Conservation (phyloP, 2,888 invertebrate species). For the Hydroisotoma schaefferi region DNA sequence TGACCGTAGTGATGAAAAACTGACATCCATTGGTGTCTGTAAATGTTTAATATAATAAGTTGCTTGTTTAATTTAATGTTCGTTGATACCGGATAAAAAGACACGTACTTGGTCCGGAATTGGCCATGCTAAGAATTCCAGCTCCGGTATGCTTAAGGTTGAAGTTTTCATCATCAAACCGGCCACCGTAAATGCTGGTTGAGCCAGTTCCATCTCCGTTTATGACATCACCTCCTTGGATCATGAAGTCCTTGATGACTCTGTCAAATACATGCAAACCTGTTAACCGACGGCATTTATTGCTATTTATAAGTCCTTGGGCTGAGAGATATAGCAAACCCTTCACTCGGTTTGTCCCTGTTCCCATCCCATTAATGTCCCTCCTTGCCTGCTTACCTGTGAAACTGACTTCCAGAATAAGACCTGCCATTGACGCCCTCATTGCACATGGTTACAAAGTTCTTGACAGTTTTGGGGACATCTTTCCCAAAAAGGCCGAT, state of each 20-base stretch:
- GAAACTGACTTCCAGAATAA: slow-evolving; percentile 84
- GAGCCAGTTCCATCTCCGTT: slow-evolving; percentile 78
- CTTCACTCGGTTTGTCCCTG: too few relatives aligned
- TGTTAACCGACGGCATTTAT: neutral
- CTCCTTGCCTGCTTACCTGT: slow-evolving; percentile 53
- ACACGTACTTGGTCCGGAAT: slow-evolving; percentile 25
- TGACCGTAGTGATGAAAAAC: slow-evolving; percentile 86
- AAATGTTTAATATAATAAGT: neutral
- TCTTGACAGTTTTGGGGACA: slow-evolving; percentile 82
- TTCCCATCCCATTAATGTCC: too few relatives aligned
- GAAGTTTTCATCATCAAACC: slow-evolving; percentile 83
- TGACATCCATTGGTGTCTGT: slow-evolving; percentile 61
- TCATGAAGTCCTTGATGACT: slow-evolving; percentile 89
- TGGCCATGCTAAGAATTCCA: slow-evolving; percentile 63
- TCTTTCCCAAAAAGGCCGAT: slow-evolving; percentile 92
- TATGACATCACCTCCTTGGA: slow-evolving; percentile 85
- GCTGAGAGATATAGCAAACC: too few relatives aligned
- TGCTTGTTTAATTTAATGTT: too few relatives aligned
- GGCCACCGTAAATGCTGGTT: slow-evolving; percentile 78
- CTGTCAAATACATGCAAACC: slow-evolving; percentile 51
- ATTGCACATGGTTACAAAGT: slow-evolving; percentile 77
- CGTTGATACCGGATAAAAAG: neutral
- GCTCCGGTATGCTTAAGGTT: slow-evolving; percentile 72
- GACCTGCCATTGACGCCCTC: slow-evolving; percentile 59
- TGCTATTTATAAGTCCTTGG: neutral